Base-by-base conservation (phyloP, 2,888 invertebrate species). In the Syrista parreyssii region DNA sequence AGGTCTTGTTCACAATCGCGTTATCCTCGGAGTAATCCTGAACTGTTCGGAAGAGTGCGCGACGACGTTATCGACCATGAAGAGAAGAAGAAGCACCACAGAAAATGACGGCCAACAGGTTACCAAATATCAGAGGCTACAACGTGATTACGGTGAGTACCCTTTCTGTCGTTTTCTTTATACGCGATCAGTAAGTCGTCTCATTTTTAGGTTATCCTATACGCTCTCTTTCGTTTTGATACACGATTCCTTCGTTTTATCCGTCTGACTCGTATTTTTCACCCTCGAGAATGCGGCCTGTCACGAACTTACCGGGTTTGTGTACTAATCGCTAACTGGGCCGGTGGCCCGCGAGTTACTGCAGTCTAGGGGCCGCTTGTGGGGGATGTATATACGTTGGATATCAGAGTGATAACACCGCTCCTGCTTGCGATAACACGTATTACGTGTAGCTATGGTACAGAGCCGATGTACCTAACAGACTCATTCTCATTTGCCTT, bases 351-450 rank as follows among this genome's bases (percentile, higher is more conserved):
- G 89, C 88, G 87, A 87, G 83, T 85, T 82, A 88, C 88, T 89
- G 89, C 86, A 86, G 86, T 84, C 85, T 87, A 80, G 83, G 84
- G 84, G 80, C 84, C 85, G 85, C 76, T 83, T 79, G 86, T 84
- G 82, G 84, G 84, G 86, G 83, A 87, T 88, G 88, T 87, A 89
- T 89, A 88, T 88, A 88, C 83, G 86, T 87, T 85, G 87, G 86
- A 88, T 89, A 89, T 89, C 88, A 85, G 86, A 87, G 85, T 88
- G 89, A 89, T 89, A 89, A 89, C 86, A 83, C 83, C 82, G 83
- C 83, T 86, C 86, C 85, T 85, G 80, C 77, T 81, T 73, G 83
- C 86, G 89, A 89, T 88, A 89, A 88, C 84, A 81, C 72, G 34
- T 23, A 55, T 55, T 55, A 55, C 55, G 55, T 55, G 55, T 6